Conservation (phyloP, 2,888 invertebrate genomes). For the Lathronympha strigana region DNA sequence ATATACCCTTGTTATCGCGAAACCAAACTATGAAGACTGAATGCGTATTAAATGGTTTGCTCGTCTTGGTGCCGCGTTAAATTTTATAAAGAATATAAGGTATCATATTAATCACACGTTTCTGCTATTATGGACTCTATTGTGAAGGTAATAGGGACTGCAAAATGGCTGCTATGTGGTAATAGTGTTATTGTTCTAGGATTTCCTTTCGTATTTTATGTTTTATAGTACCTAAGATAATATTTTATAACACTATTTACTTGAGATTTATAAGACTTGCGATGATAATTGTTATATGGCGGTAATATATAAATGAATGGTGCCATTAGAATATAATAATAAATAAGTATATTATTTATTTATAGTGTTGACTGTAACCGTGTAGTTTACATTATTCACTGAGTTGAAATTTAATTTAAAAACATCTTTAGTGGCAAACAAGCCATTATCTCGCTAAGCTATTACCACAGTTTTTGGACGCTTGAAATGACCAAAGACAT, state of each 20-base stretch:
- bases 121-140: neutral
- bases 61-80: constrained; percentile 49
- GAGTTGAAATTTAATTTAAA: too few relatives aligned
- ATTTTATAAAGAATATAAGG: neutral
- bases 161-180: neutral
- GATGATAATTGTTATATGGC: too few relatives aligned
- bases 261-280: neutral
- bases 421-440: too few relatives aligned
- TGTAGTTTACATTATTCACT: too few relatives aligned
- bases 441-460: too few relatives aligned
- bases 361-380: too few relatives aligned
- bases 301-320: too few relatives aligned
- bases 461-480: too few relatives aligned
- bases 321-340: too few relatives aligned
- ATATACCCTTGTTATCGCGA: constrained; percentile 64
- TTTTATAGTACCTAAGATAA: neutral
- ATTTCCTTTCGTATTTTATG: neutral
- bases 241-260: neutral
- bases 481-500: too few relatives aligned
- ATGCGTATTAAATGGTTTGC: constrained; percentile 52
- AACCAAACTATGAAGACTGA: constrained; percentile 53
- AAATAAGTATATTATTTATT: too few relatives aligned
- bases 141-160: neutral
- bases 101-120: neutral
- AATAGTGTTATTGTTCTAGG: neutral